A percentile compares a stretch with the other conserved stretches of the same genome.
Conservation (phyloP, 2,888 invertebrate genomes). For the Quadriops clusia region DNA sequence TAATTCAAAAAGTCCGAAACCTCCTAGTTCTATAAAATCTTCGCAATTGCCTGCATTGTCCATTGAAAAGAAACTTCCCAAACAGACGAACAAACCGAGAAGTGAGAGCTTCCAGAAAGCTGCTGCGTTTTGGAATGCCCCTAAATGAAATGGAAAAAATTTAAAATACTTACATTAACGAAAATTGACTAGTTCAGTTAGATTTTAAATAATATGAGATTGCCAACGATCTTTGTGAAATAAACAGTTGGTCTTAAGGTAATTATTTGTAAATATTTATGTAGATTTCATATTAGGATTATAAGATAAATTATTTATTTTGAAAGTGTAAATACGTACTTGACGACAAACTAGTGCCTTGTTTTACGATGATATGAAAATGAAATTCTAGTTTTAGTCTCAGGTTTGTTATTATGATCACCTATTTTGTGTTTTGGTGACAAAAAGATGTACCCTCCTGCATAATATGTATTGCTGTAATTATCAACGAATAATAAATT, state of each 20-base stretch:
- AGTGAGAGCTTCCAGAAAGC: slow-evolving; percentile 34
- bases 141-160: slow-evolving; percentile 24
- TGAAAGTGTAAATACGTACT: no score
- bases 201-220: no score
- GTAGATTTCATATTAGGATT: no score
- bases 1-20: slow-evolving; percentile 16
- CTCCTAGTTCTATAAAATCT: slow-evolving; percentile 12
- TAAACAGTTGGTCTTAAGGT: slow-evolving; percentile 2
- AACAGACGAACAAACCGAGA: no score
- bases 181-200: neutral
- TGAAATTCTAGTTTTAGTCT: slow-evolving; percentile 20
- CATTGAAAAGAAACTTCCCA: slow-evolving; percentile 3
- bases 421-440: slow-evolving; percentile 10
- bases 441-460: slow-evolving; percentile 12
- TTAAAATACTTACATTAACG: slow-evolving; percentile 1
- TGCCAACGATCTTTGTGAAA: no score
- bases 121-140: slow-evolving; percentile 35
- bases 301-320: no score
- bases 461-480: slow-evolving; percentile 9
- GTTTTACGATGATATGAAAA: slow-evolving; percentile 12
- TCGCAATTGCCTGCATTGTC: no score
- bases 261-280: slow-evolving; percentile 9
- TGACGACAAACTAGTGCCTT: slow-evolving; percentile 14
- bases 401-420: slow-evolving; percentile 17
- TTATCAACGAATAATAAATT: no score